These are phyloP conservation scores for Peromyscus californicus DNA, from an alignment of 2,113 vertebrate species.

Conservation along the genomic window DNA sequence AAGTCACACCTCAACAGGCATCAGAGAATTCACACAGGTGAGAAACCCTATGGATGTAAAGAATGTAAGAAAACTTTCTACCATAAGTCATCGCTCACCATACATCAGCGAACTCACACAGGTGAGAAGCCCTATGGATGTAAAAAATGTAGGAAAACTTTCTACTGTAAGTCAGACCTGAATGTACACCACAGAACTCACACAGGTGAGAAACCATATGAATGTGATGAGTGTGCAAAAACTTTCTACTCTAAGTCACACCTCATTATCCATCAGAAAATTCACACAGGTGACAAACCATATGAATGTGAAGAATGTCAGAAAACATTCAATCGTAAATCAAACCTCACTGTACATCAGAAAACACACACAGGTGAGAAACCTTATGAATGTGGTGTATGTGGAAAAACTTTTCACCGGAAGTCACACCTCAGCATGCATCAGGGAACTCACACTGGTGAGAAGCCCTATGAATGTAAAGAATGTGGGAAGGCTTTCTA, in stretches of 20 bases:
- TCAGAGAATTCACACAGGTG: conserved; percentile 21
- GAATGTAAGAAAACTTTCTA: conserved; percentile 51
- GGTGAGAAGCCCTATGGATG: conserved; percentile 54
- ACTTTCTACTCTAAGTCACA: conserved; percentile 63
- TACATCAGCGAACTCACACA: conserved; percentile 56
- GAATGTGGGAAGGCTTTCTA: conserved; percentile 37
- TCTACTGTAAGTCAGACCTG: conserved; percentile 56
- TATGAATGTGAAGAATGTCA: conserved; percentile 48
- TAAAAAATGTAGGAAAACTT: conserved; percentile 43
- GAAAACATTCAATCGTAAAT: conserved; percentile 56
- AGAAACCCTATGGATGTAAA: conserved; percentile 31
- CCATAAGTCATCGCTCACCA: conserved; percentile 47
- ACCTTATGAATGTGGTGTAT: not conserved
- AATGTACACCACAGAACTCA: conserved; percentile 56
- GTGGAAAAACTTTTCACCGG: conserved; percentile 38
- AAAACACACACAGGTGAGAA: conserved; percentile 56
- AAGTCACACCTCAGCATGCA: conserved; percentile 50
- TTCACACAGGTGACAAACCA: conserved; percentile 46
- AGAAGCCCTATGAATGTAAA: conserved; percentile 28
- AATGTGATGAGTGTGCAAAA: conserved; percentile 31
- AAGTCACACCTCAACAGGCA: conserved; percentile 47
- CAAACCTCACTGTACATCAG: conserved; percentile 44
- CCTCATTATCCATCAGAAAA: conserved; percentile 45
- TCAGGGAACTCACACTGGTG: conserved; percentile 9
- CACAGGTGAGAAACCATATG: conserved; percentile 60